These are phyloP conservation scores for Drosophila malerkotliana DNA, from an alignment of 1,140 invertebrate genomes.

Conservation along the genomic window DNA sequence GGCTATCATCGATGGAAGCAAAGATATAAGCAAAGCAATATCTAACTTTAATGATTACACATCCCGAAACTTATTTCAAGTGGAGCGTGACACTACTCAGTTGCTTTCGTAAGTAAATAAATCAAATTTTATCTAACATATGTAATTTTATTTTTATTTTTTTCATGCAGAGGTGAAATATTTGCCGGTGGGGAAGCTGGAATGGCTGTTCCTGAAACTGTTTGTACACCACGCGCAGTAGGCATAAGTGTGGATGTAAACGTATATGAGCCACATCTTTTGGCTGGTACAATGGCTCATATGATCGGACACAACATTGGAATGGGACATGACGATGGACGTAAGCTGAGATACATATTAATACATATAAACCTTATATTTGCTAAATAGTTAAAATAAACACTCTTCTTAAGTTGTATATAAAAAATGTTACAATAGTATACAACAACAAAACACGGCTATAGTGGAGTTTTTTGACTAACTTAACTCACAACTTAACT, in stretches of 20 bases:
- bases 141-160: slow-evolving; percentile 5
- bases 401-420: too few relatives aligned
- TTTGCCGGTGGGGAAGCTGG: slow-evolving; percentile 94
- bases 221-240: slow-evolving; percentile 95
- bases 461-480: too few relatives aligned
- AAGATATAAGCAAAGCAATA: slow-evolving; percentile 94
- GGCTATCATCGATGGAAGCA: slow-evolving; percentile 90
- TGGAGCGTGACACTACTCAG: slow-evolving; percentile 95
- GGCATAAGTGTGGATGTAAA: slow-evolving; percentile 96
- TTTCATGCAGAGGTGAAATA: slow-evolving; percentile 88
- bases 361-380: neutral
- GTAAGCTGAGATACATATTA: slow-evolving; percentile 84
- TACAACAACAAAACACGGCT: too few relatives aligned
- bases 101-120: slow-evolving; percentile 92
- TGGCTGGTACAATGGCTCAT: slow-evolving; percentile 96
- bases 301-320: slow-evolving; percentile 99
- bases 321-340: slow-evolving; percentile 95
- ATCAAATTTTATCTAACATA: neutral
- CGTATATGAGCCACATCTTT: slow-evolving; percentile 95
- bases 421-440: too few relatives aligned
- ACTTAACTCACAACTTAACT: too few relatives aligned
- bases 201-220: slow-evolving; percentile 95
- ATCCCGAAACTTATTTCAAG: slow-evolving; percentile 91
- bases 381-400: neutral
- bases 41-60: slow-evolving; percentile 96